phyloP scores from a whole-genome alignment of 2,797 vertebrate genomes.

The Cossypha polioptera region DNA sequence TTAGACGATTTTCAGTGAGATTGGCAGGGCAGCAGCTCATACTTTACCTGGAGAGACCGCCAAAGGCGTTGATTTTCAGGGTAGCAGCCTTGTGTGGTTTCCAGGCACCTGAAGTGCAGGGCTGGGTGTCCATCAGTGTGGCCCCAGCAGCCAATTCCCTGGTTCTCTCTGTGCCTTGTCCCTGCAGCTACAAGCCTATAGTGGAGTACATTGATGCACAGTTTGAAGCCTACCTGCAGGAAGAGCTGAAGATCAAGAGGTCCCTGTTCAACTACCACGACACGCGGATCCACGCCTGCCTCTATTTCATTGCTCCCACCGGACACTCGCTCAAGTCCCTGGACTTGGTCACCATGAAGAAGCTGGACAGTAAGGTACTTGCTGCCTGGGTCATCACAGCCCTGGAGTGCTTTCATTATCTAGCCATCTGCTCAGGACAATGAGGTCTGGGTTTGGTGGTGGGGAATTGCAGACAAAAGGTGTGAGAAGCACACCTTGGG shows the following conservation, averaged over 20 bases:
- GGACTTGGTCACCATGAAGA: slow-evolving; percentile 85
- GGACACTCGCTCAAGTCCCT: slow-evolving; percentile 82
- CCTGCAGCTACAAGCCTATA: slow-evolving; percentile 80
- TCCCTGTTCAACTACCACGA: slow-evolving; percentile 83
- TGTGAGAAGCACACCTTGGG: background rate
- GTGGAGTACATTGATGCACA: slow-evolving; percentile 84
- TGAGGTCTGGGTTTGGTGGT: background rate
- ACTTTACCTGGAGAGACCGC: background rate
- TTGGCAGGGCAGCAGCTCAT: background rate
- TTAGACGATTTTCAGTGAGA: background rate
- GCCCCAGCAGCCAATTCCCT: too few species aligned
- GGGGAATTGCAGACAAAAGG: background rate
- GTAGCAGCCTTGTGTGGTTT: background rate
- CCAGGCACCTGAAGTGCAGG: background rate
- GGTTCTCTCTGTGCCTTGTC: background rate
- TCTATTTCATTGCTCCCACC: slow-evolving; percentile 82
- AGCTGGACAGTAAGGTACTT: slow-evolving; percentile 83
- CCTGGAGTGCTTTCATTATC: background rate
- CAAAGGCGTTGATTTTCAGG: background rate
- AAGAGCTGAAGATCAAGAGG: slow-evolving; percentile 82
- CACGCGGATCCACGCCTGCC: slow-evolving; percentile 80
- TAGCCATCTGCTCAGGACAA: background rate
- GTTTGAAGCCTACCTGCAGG: slow-evolving; percentile 83
- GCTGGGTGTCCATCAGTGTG: fast-evolving
- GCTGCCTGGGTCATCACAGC: fast-evolving